phyloP scores from a whole-genome alignment of 1,140 invertebrate species.

The Microplitis mediator region DNA sequence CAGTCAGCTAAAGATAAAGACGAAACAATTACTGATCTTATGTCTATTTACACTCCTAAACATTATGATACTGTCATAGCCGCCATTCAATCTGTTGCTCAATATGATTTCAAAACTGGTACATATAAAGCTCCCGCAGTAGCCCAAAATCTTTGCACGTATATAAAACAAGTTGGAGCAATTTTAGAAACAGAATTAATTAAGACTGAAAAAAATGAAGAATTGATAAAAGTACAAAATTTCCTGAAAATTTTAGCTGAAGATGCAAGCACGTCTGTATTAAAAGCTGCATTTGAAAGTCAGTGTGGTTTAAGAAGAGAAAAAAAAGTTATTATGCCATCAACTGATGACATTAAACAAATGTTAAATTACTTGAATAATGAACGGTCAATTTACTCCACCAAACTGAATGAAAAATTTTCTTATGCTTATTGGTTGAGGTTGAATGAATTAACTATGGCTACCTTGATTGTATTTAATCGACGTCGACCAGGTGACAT shows the following conservation, averaged over 20 bases:
- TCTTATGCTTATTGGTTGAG: not conserved
- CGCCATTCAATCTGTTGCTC: constrained; percentile 5
- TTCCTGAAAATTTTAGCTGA: constrained; percentile 27
- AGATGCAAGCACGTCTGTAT: constrained; percentile 19
- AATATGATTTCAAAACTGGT: constrained; percentile 4
- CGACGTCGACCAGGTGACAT: constrained; percentile 26
- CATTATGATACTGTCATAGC: constrained; percentile 1
- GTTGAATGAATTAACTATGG: not conserved
- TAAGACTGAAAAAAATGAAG: constrained; percentile 21
- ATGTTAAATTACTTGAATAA: not conserved
- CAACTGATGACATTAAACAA: constrained; percentile 8
- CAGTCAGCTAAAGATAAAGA: not conserved
- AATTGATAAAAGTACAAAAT: constrained; percentile 28
- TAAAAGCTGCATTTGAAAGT: constrained; percentile 17
- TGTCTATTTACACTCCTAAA: constrained; percentile 7
- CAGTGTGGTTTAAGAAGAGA: constrained; percentile 8
- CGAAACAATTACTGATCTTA: not conserved
- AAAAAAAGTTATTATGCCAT: constrained; percentile 8
- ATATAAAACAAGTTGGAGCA: constrained; percentile 28
- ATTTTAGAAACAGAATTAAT: constrained; percentile 24
- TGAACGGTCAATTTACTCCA: not conserved
- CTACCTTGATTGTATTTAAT: constrained; percentile 20
- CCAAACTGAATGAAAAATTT: not conserved
- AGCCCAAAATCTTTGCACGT: constrained; percentile 14
- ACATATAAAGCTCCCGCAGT: constrained; percentile 1